These are phyloP conservation scores for Bruchidius siliquastri DNA, from an alignment of 2,888 invertebrate genomes.

Conservation along the genomic window DNA sequence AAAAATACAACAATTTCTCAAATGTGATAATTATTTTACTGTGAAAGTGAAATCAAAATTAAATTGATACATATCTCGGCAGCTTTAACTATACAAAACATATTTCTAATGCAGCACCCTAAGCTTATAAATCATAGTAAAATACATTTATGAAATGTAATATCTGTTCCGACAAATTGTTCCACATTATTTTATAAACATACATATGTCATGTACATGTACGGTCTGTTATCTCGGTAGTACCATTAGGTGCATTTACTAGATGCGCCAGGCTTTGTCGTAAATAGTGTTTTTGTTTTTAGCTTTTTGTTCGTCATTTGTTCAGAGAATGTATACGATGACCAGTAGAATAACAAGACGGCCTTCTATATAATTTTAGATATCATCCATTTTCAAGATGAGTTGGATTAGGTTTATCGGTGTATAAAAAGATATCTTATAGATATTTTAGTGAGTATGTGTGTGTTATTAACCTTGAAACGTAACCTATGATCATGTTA, in stretches of 20 bases:
- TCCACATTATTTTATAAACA: neutral
- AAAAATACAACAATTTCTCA: too few relatives aligned
- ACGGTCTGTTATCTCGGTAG: neutral
- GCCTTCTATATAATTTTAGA: too few relatives aligned
- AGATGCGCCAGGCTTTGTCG: neutral
- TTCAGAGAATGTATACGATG: neutral
- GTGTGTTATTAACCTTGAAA: too few relatives aligned
- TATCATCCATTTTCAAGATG: too few relatives aligned
- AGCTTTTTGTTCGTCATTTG: neutral
- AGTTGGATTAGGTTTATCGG: too few relatives aligned
- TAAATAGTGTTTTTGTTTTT: neutral
- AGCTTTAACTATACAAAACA: neutral
- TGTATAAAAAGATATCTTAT: too few relatives aligned
- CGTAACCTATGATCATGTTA: too few relatives aligned
- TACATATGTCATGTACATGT: neutral
- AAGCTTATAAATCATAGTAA: neutral
- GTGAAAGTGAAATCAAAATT: too few relatives aligned
- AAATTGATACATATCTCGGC: too few relatives aligned
- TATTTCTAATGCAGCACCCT: neutral
- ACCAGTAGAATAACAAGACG: too few relatives aligned
- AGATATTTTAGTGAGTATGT: too few relatives aligned
- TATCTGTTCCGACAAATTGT: neutral
- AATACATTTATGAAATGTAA: neutral
- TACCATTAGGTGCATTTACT: neutral
- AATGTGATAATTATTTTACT: too few relatives aligned